Conservation (phyloP, 2,797 vertebrate genomes). For the Tamandua tetradactyla region DNA sequence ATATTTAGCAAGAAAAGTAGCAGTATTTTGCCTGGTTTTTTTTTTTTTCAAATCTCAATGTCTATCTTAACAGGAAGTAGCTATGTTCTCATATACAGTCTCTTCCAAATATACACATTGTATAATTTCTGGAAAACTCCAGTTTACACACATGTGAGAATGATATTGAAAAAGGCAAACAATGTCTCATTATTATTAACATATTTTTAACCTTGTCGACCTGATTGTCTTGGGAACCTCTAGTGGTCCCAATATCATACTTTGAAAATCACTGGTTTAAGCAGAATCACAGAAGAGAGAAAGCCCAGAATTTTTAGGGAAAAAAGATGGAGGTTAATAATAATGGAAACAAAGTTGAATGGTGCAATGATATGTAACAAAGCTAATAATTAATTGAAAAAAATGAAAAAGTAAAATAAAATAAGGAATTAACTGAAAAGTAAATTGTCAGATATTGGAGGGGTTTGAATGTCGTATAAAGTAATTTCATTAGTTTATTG, state of each 20-base stretch:
- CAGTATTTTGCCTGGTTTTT: too few species aligned
- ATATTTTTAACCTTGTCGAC: background rate
- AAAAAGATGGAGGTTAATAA: background rate
- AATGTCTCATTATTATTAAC: background rate
- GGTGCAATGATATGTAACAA: background rate
- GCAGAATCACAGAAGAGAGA: background rate
- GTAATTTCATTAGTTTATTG: background rate
- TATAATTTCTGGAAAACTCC: background rate
- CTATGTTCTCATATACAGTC: background rate
- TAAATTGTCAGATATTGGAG: background rate
- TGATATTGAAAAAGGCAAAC: background rate
- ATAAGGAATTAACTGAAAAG: background rate
- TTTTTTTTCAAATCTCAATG: too few species aligned
- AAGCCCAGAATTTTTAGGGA: background rate
- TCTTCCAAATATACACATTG: background rate
- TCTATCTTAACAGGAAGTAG: background rate
- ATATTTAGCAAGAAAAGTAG: too few species aligned
- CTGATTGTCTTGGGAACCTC: background rate
- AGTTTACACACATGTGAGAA: background rate
- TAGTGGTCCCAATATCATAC: accelerated
- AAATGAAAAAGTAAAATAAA: background rate
- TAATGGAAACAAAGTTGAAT: background rate
- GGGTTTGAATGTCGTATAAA: background rate
- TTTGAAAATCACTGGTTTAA: background rate
- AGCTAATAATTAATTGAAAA: background rate